Conservation (phyloP, 2,113 vertebrate species). For the Zosterops borbonicus region DNA sequence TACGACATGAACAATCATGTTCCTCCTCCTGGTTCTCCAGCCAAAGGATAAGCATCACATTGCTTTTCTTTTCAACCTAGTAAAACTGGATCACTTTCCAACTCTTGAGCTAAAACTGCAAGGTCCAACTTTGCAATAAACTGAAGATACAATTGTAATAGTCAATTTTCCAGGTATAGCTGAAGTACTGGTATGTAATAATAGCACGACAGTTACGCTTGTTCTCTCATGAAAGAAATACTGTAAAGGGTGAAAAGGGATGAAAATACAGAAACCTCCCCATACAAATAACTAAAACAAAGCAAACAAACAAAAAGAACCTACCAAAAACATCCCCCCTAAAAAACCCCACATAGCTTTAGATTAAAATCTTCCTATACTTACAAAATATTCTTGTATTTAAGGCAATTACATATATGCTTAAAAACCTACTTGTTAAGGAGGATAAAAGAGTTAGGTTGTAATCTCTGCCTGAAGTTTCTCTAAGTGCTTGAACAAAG, state of each 20-base stretch:
- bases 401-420: neutral
- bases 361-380: neutral
- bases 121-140: neutral
- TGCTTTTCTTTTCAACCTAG: neutral
- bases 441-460: neutral
- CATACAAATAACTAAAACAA: neutral
- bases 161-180: neutral
- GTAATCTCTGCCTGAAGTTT: neutral
- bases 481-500: neutral
- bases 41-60: neutral
- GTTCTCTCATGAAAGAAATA: neutral
- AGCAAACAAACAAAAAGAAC: neutral
- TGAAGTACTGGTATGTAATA: neutral
- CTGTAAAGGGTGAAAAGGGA: neutral
- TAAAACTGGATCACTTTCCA: neutral
- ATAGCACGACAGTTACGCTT: rapidly evolving
- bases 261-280: neutral
- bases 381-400: neutral
- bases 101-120: neutral
- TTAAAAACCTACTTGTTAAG: neutral
- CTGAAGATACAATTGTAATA: neutral
- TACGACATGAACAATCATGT: neutral
- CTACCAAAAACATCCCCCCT: too few relatives aligned
- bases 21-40: neutral
- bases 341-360: neutral